Base-by-base conservation (phyloP, 37 sponge, comb jelly and placozoan genomes). In the Eunapius fragilis region DNA sequence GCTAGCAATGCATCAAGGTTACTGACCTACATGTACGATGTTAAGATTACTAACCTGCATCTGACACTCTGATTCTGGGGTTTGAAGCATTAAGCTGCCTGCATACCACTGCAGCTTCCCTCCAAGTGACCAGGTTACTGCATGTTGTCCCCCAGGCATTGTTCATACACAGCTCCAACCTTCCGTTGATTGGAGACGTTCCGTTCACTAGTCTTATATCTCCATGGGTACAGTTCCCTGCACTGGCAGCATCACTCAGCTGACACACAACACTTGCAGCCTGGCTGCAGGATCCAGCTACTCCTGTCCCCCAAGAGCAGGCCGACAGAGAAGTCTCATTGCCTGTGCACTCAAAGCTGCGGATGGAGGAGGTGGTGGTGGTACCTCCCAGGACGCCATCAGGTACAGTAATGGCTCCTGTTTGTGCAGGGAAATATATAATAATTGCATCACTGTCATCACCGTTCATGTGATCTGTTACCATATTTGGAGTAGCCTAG, bases 111-210 rank as follows among this genome's bases (percentile, higher is more conserved):
- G 27, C 88, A 36, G 83, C 88, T 82, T 88, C 88, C 23, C 31
- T 78, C 45, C 27, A 24, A 7, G 32, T 45, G 36, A 88, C 82
- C 26, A 14, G 41, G 28, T 68, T 23, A 27, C 33, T 32, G 69
- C 88, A 88, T 13, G 82, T 78, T 70, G 88, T 88, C 0, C 88
- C 88, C 88, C 88, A 88, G 48, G 88, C 88, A 75, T 82, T 68
- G 83, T 88, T 88, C 32, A 88, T 82, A 34, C 88, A 88, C 33
- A 88, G 78, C 34, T 88, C 88, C 35, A 88, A 83, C 77, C 83
- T 81, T 24, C 87, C 87, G 25, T 81, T 76, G 24, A 33, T 75
- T 4, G 31, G 73, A 10, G 37, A 25, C 76, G 36, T 37, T 14
- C 76, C 76, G n/a, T 75, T 69, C 35, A 74, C 87, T 37, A 87